These are phyloP conservation scores for Carpatolechia fugitivella DNA, from an alignment of 2,888 invertebrate species.

Conservation along the genomic window DNA sequence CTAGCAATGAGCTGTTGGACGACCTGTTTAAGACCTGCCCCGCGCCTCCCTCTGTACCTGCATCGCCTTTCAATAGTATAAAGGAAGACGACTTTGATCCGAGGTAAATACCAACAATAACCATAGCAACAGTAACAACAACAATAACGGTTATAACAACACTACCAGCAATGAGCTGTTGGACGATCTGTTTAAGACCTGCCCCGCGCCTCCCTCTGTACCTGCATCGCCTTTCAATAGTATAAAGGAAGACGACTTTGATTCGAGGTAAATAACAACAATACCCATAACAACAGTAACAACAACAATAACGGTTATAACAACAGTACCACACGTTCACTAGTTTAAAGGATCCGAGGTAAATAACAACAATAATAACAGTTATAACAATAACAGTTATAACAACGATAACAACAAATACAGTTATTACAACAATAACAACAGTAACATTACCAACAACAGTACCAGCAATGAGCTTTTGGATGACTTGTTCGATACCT, in stretches of 20 bases:
- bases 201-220: slow-evolving; percentile 40
- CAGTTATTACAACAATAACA: too few species aligned
- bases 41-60: slow-evolving; percentile 30
- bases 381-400: too few species aligned
- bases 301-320: not conserved
- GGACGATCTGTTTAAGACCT: slow-evolving; percentile 79
- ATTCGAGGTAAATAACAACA: slow-evolving; percentile 69
- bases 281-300: too few species aligned
- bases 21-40: slow-evolving; percentile 79
- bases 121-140: too few species aligned
- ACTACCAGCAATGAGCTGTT: too few species aligned
- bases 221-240: slow-evolving; percentile 14
- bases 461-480: too few species aligned
- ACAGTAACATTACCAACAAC: slow-evolving; percentile 22
- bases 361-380: slow-evolving; percentile 28
- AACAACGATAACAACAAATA: too few species aligned
- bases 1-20: slow-evolving; percentile 78
- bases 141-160: slow-evolving; percentile 21
- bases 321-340: slow-evolving; percentile 30
- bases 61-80: slow-evolving; percentile 7
- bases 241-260: slow-evolving; percentile 78
- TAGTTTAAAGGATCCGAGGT: slow-evolving; percentile 73
- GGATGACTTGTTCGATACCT: slow-evolving; percentile 73
- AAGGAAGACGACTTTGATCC: slow-evolving; percentile 82
- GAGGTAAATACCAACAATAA: slow-evolving; percentile 50